Percentiles rank a stretch among this genome's conserved stretches.
Evolutionary conservation across 1,140 invertebrate species (phyloP).

Genomic region (Papilio xuthus): DNA sequence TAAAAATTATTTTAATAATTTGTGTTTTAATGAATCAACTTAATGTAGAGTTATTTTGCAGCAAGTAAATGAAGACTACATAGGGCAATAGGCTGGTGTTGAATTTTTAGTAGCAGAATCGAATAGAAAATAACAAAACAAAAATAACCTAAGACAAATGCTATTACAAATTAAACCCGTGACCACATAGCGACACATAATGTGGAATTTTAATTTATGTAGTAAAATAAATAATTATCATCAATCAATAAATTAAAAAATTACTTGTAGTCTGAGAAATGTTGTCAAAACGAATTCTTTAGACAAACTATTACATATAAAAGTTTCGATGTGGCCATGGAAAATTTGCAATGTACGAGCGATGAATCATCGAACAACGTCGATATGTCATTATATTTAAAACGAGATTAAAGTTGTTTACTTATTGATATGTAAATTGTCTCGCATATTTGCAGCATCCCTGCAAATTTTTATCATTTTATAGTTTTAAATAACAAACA

Average conservation of each 20-base stretch:
- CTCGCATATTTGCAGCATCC: background rate
- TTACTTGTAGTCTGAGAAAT: background rate
- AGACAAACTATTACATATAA: background rate
- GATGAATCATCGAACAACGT: slow-evolving; percentile 8
- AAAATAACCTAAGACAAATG: too few relatives aligned
- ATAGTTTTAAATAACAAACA: background rate
- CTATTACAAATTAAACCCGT: background rate
- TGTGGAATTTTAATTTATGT: background rate
- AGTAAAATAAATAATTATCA: background rate
- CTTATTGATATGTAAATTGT: background rate
- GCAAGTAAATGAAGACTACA: too few relatives aligned
- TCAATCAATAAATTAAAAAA: background rate
- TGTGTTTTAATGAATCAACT: too few relatives aligned
- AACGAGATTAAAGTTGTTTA: slow-evolving; percentile 3
- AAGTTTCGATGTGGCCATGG: slow-evolving; percentile 11
- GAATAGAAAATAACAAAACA: too few relatives aligned
- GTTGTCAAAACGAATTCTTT: background rate
- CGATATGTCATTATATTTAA: slow-evolving; percentile 14
- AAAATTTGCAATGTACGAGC: slow-evolving; percentile 15
- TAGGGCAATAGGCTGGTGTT: too few relatives aligned
- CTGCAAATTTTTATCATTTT: background rate
- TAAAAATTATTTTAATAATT: too few relatives aligned
- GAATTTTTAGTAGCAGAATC: too few relatives aligned
- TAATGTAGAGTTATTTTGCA: too few relatives aligned
- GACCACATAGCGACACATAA: background rate